A percentile compares a stretch with the other conserved stretches of the same genome.
Conservation (phyloP, 2,888 invertebrate species). For the Parasteatoda lunata region DNA sequence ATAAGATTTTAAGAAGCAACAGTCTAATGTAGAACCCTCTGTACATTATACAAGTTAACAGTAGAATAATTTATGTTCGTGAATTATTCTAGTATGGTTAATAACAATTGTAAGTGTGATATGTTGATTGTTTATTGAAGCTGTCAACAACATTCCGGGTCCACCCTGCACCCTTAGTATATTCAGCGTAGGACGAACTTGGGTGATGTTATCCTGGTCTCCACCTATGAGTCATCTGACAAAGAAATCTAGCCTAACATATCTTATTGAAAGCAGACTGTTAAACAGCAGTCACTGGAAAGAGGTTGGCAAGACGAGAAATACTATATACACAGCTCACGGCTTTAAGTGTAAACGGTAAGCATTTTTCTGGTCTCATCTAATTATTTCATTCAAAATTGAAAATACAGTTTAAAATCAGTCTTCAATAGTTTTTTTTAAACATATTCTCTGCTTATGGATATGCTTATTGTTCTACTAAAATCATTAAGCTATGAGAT, state of each 20-base stretch:
- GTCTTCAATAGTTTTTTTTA: too few relatives aligned
- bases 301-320: constrained; percentile 24
- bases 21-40: too few relatives aligned
- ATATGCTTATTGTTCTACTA: too few relatives aligned
- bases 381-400: too few relatives aligned
- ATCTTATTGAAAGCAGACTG: constrained; percentile 23
- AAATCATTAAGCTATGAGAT: too few relatives aligned
- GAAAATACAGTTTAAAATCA: too few relatives aligned
- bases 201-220: constrained; percentile 41
- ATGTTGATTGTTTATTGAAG: not conserved
- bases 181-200: constrained; percentile 19
- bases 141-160: not conserved
- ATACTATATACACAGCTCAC: constrained; percentile 86
- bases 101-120: too few relatives aligned
- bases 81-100: too few relatives aligned
- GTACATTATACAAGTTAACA: too few relatives aligned
- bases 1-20: too few relatives aligned
- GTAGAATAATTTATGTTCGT: too few relatives aligned
- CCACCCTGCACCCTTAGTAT: constrained; percentile 1
- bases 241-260: not conserved
- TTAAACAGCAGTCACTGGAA: constrained; percentile 28
- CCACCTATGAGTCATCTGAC: constrained; percentile 1
- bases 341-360: constrained; percentile 80
- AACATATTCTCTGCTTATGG: too few relatives aligned
- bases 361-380: not conserved